A percentile compares a stretch with the other conserved stretches of the same genome.
These are phyloP conservation scores for Cinara cedri DNA, from an alignment of 2,888 invertebrate genomes.

Conservation along the genomic window DNA sequence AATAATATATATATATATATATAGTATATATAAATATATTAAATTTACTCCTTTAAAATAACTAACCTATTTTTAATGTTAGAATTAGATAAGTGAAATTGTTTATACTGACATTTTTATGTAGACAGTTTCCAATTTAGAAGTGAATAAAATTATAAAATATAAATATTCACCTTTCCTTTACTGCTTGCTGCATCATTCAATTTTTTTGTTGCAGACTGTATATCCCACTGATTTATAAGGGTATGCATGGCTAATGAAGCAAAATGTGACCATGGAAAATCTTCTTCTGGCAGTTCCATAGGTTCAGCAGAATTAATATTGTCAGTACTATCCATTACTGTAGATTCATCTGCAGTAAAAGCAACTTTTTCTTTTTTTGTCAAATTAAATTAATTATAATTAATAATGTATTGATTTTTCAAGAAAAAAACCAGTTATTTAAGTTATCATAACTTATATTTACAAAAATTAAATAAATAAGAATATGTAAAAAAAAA, in stretches of 20 bases:
- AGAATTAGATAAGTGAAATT: not conserved
- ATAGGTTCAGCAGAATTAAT: conserved; percentile 4
- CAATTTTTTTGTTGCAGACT: conserved; percentile 1
- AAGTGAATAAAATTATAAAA: not conserved
- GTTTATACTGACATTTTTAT: no score
- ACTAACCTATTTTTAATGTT: no score
- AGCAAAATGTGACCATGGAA: conserved; percentile 51
- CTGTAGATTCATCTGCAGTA: not conserved
- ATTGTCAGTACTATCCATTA: not conserved
- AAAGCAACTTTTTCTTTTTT: conserved; percentile 11
- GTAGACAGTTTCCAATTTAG: not conserved
- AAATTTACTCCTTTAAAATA: no score
- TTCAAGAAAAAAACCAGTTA: no score
- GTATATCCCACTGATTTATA: conserved; percentile 44
- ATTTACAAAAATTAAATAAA: no score
- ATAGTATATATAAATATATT: no score
- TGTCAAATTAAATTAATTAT: conserved; percentile 1
- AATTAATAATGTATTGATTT: no score
- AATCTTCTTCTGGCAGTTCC: conserved; percentile 42
- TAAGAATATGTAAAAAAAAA: no score
- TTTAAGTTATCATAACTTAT: no score
- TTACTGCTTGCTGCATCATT: not conserved
- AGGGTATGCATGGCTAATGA: conserved; percentile 52
- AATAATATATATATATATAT: no score
- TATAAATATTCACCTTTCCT: conserved; percentile 8